Conservation (phyloP, 1,140 invertebrate species). For the Ladona fulva region DNA sequence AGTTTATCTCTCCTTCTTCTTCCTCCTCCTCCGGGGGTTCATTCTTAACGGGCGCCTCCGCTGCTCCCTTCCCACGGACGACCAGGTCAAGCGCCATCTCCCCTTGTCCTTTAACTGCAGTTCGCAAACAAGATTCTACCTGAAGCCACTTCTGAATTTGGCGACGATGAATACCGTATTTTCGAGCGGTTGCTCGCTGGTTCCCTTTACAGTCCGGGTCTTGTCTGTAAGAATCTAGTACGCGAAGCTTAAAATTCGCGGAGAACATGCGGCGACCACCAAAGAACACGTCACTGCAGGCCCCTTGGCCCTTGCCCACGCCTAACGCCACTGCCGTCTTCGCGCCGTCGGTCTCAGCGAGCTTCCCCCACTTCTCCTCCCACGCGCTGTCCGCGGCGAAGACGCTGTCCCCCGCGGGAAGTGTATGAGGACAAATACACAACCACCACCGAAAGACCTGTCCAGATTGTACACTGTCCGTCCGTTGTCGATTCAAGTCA, state of each 20-base stretch:
- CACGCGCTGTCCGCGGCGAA: too few species aligned
- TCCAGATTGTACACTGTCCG: neutral
- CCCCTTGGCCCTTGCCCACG: too few species aligned
- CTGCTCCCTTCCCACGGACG: conserved; percentile 21
- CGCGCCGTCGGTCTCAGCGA: too few species aligned
- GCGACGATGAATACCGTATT: conserved; percentile 74
- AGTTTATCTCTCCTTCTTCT: neutral
- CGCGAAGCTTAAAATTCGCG: conserved; percentile 74
- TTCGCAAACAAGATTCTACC: conserved; percentile 62
- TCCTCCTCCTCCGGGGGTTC: neutral
- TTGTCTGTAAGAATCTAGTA: conserved; percentile 70
- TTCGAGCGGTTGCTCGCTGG: conserved; percentile 72
- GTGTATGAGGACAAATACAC: neutral
- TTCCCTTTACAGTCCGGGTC: conserved; percentile 77
- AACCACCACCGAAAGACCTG: neutral
- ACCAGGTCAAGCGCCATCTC: neutral
- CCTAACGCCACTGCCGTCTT: too few species aligned
- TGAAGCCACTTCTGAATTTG: conserved; percentile 86
- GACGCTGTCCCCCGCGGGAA: neutral
- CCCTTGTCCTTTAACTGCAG: neutral
- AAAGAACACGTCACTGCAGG: neutral
- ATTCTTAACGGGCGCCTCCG: neutral
- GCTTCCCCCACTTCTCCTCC: too few species aligned
- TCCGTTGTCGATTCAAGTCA: neutral
- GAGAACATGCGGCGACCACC: conserved; percentile 59